These are phyloP conservation scores for Laspeyria flexula DNA, from an alignment of 2,888 invertebrate species.

Conservation along the genomic window DNA sequence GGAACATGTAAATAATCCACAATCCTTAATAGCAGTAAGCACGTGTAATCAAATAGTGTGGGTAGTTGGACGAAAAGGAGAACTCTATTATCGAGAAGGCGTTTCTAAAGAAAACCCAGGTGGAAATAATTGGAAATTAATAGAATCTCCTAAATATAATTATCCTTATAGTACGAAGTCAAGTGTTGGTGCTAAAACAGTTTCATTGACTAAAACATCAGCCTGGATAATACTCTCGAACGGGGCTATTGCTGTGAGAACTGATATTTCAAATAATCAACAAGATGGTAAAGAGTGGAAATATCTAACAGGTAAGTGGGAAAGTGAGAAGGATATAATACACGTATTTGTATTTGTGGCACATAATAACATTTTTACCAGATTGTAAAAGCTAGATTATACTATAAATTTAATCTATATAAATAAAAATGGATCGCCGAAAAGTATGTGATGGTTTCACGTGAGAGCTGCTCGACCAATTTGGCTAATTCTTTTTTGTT, in stretches of 20 bases:
- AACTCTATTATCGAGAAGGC: conserved; percentile 92
- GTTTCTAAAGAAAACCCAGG: conserved; percentile 88
- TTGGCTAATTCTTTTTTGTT: too few relatives aligned
- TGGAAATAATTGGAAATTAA: conserved; percentile 91
- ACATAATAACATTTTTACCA: too few relatives aligned
- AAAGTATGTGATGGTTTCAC: too few relatives aligned
- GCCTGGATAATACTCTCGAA: conserved; percentile 93
- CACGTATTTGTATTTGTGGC: too few relatives aligned
- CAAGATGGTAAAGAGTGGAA: conserved; percentile 95
- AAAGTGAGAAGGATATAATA: too few relatives aligned
- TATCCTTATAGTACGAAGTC: conserved; percentile 64
- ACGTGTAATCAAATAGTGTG: conserved; percentile 90
- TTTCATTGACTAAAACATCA: conserved; percentile 89
- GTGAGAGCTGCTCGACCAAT: too few relatives aligned
- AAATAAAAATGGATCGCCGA: too few relatives aligned
- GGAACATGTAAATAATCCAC: conserved; percentile 94
- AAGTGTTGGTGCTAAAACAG: conserved; percentile 87
- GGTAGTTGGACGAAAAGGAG: conserved; percentile 95
- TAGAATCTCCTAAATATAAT: conserved; percentile 87
- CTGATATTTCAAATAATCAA: conserved; percentile 90
- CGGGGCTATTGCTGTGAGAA: conserved; percentile 91
- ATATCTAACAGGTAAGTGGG: conserved; percentile 83
- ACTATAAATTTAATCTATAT: too few relatives aligned
- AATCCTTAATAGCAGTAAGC: conserved; percentile 91
- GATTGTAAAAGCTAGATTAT: too few relatives aligned